Conservation (phyloP, 2,888 invertebrate species). For the Eupithecia vulgata region DNA sequence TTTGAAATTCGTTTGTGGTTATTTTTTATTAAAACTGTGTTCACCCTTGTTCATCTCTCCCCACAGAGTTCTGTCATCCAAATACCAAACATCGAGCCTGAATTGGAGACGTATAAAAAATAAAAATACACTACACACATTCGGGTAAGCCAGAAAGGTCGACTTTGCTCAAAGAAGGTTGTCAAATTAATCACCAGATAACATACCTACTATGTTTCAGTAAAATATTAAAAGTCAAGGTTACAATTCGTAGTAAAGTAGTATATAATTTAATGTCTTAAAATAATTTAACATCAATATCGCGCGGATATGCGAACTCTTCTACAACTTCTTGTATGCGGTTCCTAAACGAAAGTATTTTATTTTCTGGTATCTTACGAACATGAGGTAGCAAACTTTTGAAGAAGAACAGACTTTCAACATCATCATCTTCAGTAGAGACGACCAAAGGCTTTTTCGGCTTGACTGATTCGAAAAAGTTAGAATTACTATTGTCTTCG, state of each 20-base stretch:
- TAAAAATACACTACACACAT: no score
- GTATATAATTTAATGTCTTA: background rate
- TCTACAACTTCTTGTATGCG: conserved; percentile 34
- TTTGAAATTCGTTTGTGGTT: no score
- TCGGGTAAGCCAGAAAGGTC: no score
- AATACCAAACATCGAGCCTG: no score
- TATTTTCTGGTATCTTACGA: conserved; percentile 36
- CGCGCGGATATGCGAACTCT: conserved; percentile 33
- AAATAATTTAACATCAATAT: conserved; percentile 27
- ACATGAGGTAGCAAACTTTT: conserved; percentile 41
- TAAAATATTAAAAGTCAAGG: background rate
- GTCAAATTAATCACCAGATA: no score
- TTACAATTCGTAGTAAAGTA: background rate
- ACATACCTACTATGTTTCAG: no score
- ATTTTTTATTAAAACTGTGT: no score
- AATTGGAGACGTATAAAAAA: no score
- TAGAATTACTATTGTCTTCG: conserved; percentile 24
- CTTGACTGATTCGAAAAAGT: conserved; percentile 12
- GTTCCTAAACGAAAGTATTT: conserved; percentile 35
- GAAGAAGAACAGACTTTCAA: conserved; percentile 37
- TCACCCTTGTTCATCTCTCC: no score
- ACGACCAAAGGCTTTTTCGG: conserved; percentile 12
- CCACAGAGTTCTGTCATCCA: no score
- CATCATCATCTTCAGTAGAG: conserved; percentile 25
- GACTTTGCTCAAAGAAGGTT: no score